Evolutionary conservation across 1,140 invertebrate genomes (phyloP).

Genomic region (Halesus radiatus): DNA sequence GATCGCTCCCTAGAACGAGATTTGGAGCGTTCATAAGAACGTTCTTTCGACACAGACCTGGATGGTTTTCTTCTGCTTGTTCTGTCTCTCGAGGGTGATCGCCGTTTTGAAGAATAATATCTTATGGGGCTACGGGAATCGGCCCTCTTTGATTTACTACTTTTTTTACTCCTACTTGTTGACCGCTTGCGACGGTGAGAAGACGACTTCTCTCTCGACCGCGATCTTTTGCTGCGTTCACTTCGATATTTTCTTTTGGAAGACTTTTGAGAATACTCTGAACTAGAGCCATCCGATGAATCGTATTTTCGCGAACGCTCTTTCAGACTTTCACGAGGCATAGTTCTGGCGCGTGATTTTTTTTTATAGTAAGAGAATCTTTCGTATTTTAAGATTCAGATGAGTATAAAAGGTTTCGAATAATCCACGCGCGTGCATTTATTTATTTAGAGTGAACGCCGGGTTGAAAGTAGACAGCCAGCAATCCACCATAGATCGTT

Average conservation of each 20-base stretch:
- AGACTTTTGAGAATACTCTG: constrained; percentile 44
- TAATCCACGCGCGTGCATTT: too few species aligned
- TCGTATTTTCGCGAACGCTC: constrained; percentile 37
- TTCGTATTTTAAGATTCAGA: too few species aligned
- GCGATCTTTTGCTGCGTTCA: constrained; percentile 28
- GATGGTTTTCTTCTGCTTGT: constrained; percentile 35
- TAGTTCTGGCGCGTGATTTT: background rate
- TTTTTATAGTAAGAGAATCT: too few species aligned
- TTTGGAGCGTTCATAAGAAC: constrained; percentile 39
- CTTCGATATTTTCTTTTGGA: constrained; percentile 35
- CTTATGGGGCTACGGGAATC: constrained; percentile 40
- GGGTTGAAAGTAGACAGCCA: too few species aligned
- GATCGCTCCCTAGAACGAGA: constrained; percentile 44
- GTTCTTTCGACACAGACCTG: constrained; percentile 34
- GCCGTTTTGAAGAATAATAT: constrained; percentile 46
- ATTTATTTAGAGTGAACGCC: too few species aligned
- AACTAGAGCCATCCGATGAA: constrained; percentile 42
- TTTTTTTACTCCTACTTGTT: constrained; percentile 37
- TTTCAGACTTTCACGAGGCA: constrained; percentile 42
- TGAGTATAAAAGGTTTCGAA: too few species aligned
- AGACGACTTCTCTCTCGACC: constrained; percentile 38
- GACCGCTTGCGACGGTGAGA: constrained; percentile 23
- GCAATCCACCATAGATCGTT: too few species aligned
- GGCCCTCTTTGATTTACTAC: constrained; percentile 22
- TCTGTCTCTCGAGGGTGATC: constrained; percentile 43